Percentiles rank a stretch among this genome's conserved stretches.
Evolutionary conservation across 2,888 invertebrate genomes (phyloP).

Genomic region (Eilema griseolum): DNA sequence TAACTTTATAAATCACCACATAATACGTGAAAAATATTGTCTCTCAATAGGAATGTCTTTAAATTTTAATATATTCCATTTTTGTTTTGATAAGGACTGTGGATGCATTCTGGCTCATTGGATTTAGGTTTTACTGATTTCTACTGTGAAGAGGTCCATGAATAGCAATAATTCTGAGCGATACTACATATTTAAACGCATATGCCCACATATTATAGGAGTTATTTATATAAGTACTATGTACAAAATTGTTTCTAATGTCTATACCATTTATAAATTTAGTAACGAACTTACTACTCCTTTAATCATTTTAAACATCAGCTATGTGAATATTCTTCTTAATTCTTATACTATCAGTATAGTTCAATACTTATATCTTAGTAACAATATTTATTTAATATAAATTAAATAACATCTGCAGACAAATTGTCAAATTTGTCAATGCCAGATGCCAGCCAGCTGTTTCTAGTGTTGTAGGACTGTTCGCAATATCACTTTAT

Average conservation of each 20-base stretch:
- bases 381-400: background rate
- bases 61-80: background rate
- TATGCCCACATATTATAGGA: background rate
- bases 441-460: too few species aligned
- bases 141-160: background rate
- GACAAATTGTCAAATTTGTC: background rate
- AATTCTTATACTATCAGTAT: background rate
- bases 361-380: background rate
- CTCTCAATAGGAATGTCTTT: background rate
- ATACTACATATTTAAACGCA: background rate
- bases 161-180: background rate
- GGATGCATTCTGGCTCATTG: background rate
- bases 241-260: background rate
- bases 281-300: conserved; percentile 45
- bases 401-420: background rate
- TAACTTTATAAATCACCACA: background rate
- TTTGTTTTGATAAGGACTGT: background rate
- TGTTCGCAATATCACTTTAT: too few species aligned
- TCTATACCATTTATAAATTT: background rate
- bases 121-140: background rate
- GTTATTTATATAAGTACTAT: background rate
- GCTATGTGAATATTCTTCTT: background rate
- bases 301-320: conserved; percentile 47
- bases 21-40: background rate
- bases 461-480: too few species aligned